These are phyloP conservation scores for Baronia brevicornis DNA, from an alignment of 2,888 invertebrate genomes.

Conservation along the genomic window DNA sequence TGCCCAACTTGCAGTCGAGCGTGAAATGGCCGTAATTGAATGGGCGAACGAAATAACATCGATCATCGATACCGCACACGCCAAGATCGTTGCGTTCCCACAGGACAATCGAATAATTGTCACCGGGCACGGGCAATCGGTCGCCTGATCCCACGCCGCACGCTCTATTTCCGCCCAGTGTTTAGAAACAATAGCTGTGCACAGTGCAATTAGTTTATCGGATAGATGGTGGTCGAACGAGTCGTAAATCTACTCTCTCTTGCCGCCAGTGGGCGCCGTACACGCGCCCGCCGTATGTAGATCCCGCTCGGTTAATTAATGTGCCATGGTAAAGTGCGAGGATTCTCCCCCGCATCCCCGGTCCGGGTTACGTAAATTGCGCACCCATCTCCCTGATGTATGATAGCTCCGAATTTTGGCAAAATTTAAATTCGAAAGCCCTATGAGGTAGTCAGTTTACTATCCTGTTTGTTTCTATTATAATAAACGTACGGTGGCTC, in stretches of 20 bases:
- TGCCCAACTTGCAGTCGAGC: background rate
- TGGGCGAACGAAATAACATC: slow-evolving; percentile 15
- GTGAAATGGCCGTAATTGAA: slow-evolving; percentile 13
- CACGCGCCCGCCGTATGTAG: slow-evolving; percentile 63
- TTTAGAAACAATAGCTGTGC: slow-evolving; percentile 71
- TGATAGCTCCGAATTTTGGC: slow-evolving; percentile 53
- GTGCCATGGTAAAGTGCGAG: slow-evolving; percentile 67
- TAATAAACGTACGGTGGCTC: too few species aligned
- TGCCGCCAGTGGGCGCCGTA: slow-evolving; percentile 63
- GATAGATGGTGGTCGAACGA: slow-evolving; percentile 71
- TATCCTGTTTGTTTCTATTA: too few species aligned
- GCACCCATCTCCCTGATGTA: slow-evolving; percentile 62
- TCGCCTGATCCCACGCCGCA: slow-evolving; percentile 31
- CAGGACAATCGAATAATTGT: slow-evolving; percentile 52
- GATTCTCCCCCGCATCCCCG: slow-evolving; percentile 54
- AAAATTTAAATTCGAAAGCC: slow-evolving; percentile 60
- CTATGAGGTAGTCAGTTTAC: too few species aligned
- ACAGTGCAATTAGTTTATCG: slow-evolving; percentile 72
- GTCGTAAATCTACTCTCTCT: slow-evolving; percentile 71
- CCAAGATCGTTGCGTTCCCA: slow-evolving; percentile 35
- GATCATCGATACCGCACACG: slow-evolving; percentile 24
- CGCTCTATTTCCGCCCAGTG: slow-evolving; percentile 57
- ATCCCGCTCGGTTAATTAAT: slow-evolving; percentile 71
- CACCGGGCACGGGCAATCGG: slow-evolving; percentile 41
- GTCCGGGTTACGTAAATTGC: slow-evolving; percentile 63